Conservation (phyloP, 1,140 invertebrate species). For the Aporrectodea caliginosa region DNA sequence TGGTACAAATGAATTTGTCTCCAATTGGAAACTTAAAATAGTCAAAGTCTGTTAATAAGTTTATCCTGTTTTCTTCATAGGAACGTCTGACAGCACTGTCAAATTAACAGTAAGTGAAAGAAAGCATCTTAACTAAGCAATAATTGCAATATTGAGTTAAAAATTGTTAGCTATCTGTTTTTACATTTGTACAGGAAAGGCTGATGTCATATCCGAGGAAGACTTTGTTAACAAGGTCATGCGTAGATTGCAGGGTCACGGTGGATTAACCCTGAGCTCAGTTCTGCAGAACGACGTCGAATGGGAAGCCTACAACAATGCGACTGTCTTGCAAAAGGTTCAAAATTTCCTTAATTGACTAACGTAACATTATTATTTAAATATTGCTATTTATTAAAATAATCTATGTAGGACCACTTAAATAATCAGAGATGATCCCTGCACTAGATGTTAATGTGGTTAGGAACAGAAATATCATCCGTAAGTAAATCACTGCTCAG, state of each 20-base stretch:
- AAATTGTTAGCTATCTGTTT: not conserved
- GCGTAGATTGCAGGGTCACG: constrained; percentile 13
- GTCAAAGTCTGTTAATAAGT: not conserved
- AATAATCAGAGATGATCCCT: not conserved
- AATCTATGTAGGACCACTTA: not conserved
- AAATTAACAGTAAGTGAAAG: not conserved
- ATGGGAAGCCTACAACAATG: constrained; percentile 16
- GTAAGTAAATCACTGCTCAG: no score
- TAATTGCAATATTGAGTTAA: constrained; percentile 58
- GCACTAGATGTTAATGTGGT: not conserved
- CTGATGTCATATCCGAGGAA: constrained; percentile 21
- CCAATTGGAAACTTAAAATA: no score
- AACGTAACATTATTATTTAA: constrained; percentile 67
- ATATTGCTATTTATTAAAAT: not conserved
- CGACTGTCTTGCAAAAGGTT: constrained; percentile 22
- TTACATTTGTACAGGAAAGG: constrained; percentile 13
- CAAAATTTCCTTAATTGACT: constrained; percentile 67
- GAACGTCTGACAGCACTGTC: no score
- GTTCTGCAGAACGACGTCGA: constrained; percentile 10
- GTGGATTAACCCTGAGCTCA: constrained; percentile 15
- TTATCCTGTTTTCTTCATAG: not conserved
- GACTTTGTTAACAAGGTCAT: constrained; percentile 27
- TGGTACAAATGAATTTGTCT: no score
- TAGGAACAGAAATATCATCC: not conserved
- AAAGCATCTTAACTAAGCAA: constrained; percentile 36